Percentiles rank a stretch among this genome's conserved stretches.
These are phyloP conservation scores for Campoletis raptor DNA, from an alignment of 2,888 invertebrate genomes.

Conservation along the genomic window DNA sequence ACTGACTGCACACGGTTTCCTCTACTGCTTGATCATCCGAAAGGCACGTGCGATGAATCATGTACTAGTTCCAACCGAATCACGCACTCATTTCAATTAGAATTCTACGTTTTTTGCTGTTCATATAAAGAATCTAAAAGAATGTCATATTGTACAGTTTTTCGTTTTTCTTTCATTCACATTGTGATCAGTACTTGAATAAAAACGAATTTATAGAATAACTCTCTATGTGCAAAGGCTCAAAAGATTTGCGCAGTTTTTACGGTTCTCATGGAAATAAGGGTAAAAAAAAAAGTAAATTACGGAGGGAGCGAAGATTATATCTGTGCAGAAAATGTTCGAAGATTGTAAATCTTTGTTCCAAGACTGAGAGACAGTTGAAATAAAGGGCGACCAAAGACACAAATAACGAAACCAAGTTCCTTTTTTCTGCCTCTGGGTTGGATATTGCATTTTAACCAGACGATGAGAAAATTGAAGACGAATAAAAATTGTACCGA, in stretches of 20 bases:
- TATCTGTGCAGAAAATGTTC: slow-evolving; percentile 4
- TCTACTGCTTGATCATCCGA: slow-evolving; percentile 37
- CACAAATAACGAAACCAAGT: neutral
- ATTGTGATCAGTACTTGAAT: neutral
- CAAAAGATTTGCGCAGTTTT: slow-evolving; percentile 7
- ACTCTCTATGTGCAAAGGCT: neutral
- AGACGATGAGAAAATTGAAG: slow-evolving; percentile 3
- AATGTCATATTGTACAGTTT: neutral
- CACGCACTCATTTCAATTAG: neutral
- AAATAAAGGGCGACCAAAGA: slow-evolving; percentile 20
- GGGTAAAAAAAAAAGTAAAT: slow-evolving; percentile 11
- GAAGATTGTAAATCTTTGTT: slow-evolving; percentile 39
- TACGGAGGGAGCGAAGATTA: neutral
- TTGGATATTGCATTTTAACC: slow-evolving; percentile 8
- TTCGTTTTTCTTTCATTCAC: neutral
- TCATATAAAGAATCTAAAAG: too few species aligned
- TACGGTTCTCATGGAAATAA: slow-evolving; percentile 11
- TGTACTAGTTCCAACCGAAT: neutral
- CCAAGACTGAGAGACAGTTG: neutral
- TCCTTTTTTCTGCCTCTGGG: neutral
- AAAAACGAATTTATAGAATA: neutral
- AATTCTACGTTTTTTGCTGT: neutral
- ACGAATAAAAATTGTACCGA: neutral
- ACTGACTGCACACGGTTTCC: slow-evolving; percentile 47
- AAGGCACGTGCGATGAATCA: slow-evolving; percentile 25